Percentiles rank a stretch among this genome's conserved stretches.
Conservation (phyloP, 2,113 vertebrate species). For the Chloropsis cyanopogon region DNA sequence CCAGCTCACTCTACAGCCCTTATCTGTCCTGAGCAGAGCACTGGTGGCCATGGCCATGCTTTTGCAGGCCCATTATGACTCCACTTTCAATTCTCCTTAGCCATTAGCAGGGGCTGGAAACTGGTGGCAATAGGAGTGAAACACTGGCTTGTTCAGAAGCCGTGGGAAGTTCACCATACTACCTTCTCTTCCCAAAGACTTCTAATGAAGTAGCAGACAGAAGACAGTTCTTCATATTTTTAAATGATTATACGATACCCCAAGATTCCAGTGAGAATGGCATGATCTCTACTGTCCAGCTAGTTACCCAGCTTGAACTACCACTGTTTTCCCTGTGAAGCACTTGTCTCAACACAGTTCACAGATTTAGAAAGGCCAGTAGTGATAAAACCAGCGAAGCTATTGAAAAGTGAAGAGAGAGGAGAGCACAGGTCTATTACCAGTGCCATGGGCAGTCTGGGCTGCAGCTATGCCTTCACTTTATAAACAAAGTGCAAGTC, state of each 20-base stretch:
- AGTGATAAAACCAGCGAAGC: background rate
- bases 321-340: rapidly evolving
- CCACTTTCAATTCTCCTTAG: background rate
- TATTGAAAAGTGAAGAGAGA: background rate
- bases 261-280: background rate
- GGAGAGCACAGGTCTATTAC: background rate
- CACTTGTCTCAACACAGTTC: background rate
- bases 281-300: background rate
- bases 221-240: background rate
- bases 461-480: background rate
- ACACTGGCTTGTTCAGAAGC: background rate
- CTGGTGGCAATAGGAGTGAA: background rate
- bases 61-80: background rate
- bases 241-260: background rate
- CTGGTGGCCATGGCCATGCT: background rate
- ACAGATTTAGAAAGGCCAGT: background rate
- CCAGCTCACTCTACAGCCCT: background rate
- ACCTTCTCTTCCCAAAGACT: background rate
- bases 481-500: background rate
- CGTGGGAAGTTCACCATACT: background rate
- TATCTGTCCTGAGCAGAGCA: background rate
- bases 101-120: background rate
- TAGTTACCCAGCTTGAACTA: background rate
- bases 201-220: background rate
- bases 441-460: background rate